Conservation (phyloP, 2,797 vertebrate species). For the Discoglossus pictus region DNA sequence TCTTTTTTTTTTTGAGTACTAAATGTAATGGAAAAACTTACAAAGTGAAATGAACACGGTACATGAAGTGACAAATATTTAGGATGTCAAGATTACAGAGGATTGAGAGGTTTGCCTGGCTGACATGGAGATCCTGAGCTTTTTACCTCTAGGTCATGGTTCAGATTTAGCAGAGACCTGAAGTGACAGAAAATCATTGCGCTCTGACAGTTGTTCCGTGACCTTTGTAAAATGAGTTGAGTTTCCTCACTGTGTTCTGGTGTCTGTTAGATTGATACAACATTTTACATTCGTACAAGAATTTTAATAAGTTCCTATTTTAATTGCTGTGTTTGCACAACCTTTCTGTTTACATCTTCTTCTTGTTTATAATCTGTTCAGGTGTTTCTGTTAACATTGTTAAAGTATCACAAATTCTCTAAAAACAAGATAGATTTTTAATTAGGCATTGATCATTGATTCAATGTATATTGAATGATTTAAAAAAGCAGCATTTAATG, state of each 20-base stretch:
- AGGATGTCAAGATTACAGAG: conserved; percentile 19
- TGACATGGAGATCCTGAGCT: conserved; percentile 20
- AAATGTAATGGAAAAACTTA: not conserved
- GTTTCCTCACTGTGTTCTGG: conserved; percentile 5
- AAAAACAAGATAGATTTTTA: no score
- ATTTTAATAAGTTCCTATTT: not conserved
- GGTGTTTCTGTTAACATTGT: no score
- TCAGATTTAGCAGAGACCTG: conserved; percentile 31
- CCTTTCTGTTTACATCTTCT: no score
- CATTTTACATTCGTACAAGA: conserved; percentile 8
- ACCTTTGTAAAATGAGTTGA: conserved; percentile 31
- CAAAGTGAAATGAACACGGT: not conserved
- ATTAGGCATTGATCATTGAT: no score
- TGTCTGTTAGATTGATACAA: not conserved
- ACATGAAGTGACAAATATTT: conserved; percentile 15
- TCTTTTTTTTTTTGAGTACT: not conserved
- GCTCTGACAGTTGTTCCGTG: conserved; percentile 17
- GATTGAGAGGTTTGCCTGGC: conserved; percentile 16
- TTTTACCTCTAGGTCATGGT: conserved; percentile 27
- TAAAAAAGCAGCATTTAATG: no score
- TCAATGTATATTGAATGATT: no score
- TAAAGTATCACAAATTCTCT: no score
- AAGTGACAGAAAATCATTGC: conserved; percentile 42
- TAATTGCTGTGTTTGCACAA: no score
- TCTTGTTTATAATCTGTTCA: no score